These are phyloP conservation scores for Gryllus longicercus DNA, from an alignment of 2,888 invertebrate genomes.

Conservation along the genomic window DNA sequence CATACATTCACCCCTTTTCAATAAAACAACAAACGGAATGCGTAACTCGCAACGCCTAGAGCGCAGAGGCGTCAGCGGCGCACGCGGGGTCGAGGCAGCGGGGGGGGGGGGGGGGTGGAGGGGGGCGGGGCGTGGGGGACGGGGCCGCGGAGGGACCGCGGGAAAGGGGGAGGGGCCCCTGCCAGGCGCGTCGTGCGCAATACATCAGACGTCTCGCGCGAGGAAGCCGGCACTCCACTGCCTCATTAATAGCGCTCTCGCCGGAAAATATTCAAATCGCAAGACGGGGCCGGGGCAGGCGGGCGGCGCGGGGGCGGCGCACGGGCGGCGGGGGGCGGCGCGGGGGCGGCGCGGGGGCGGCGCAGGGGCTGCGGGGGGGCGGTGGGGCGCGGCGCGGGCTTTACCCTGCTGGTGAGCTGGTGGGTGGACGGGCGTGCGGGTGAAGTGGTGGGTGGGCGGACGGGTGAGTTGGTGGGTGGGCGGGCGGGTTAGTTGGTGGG, in stretches of 20 bases:
- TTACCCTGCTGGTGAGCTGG: too few species aligned
- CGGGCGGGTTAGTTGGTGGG: not conserved
- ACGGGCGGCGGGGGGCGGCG: too few species aligned
- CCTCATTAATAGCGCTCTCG: conserved; percentile 22
- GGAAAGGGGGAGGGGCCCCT: not conserved
- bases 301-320: too few species aligned
- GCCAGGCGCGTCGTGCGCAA: conserved; percentile 1
- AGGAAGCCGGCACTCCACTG: conserved; percentile 19
- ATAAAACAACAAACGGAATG: conserved; percentile 34
- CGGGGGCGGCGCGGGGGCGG: too few species aligned
- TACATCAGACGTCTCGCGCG: conserved; percentile 7
- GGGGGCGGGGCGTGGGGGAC: not conserved
- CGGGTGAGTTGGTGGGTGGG: not conserved
- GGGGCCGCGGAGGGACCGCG: not conserved
- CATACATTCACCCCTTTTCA: conserved; percentile 29
- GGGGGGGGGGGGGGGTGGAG: not conserved
- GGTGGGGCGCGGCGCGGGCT: not conserved
- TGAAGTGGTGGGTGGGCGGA: not conserved
- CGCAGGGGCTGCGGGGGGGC: not conserved
- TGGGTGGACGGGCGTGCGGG: not conserved
- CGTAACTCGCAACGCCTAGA: conserved; percentile 25
- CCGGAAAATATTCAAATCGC: conserved; percentile 25
- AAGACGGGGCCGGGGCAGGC: not conserved
- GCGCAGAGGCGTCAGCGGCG: not conserved
- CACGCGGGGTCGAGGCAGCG: not conserved